Percentiles rank a stretch among this genome's conserved stretches.
Conservation (phyloP, 1,140 invertebrate species). For the Diorhabda sublineata region DNA sequence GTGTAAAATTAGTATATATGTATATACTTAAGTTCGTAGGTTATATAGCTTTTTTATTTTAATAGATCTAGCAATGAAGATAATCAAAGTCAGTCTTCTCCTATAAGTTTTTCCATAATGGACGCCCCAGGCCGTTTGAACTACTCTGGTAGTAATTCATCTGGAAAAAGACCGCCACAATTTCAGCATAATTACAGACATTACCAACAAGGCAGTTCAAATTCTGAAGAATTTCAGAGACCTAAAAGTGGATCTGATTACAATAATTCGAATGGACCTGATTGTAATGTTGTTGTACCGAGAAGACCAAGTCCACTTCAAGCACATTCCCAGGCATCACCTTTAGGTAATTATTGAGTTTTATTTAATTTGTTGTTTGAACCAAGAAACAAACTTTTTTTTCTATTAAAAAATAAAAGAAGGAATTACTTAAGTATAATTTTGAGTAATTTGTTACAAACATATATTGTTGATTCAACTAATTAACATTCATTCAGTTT, state of each 20-base stretch:
- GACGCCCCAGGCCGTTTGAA: conserved; percentile 59
- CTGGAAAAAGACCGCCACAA: conserved; percentile 39
- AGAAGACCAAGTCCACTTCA: conserved; percentile 66
- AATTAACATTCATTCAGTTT: too few relatives aligned
- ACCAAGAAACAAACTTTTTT: neutral
- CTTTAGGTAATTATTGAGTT: conserved; percentile 46
- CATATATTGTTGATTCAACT: too few relatives aligned
- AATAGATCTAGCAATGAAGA: conserved; percentile 5
- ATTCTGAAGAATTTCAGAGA: conserved; percentile 62
- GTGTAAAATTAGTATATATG: too few relatives aligned
- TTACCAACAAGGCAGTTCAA: conserved; percentile 51
- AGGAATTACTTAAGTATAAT: too few relatives aligned
- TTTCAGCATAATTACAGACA: conserved; percentile 40
- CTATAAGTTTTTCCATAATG: conserved; percentile 72
- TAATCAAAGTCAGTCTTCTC: conserved; percentile 62
- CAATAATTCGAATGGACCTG: conserved; percentile 48
- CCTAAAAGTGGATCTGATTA: conserved; percentile 57
- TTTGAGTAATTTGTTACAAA: too few relatives aligned
- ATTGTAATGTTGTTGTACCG: conserved; percentile 59
- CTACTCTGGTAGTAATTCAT: conserved; percentile 54
- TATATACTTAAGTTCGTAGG: too few relatives aligned
- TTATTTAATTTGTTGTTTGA: neutral
- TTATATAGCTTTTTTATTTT: neutral
- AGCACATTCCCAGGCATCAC: conserved; percentile 46
- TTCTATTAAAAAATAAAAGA: too few relatives aligned